Evolutionary conservation across 23 tunicate species (phyloP).

Genomic region (Styela clava): DNA sequence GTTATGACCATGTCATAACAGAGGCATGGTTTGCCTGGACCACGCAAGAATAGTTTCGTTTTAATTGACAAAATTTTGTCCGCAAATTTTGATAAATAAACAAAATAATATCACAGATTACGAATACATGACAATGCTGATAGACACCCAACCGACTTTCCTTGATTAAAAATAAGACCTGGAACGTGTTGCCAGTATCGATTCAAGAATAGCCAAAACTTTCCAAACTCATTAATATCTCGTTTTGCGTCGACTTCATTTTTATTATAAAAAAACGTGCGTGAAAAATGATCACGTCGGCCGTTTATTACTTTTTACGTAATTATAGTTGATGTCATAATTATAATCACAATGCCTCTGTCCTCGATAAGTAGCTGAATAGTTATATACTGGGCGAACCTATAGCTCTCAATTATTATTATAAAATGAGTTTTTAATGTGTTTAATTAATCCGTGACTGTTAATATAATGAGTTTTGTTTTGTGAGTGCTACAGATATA

Average conservation of each 20-base stretch:
- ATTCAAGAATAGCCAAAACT: background rate
- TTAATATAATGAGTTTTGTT: too few species aligned
- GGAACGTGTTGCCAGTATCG: background rate
- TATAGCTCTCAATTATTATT: too few species aligned
- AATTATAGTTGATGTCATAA: background rate
- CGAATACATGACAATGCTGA: background rate
- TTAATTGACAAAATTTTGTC: too few species aligned
- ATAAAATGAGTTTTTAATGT: too few species aligned
- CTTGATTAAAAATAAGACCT: background rate
- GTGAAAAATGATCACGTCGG: background rate
- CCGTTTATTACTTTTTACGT: background rate
- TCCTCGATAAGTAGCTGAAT: too few species aligned
- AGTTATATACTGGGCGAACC: too few species aligned
- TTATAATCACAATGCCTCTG: background rate
- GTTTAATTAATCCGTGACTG: too few species aligned
- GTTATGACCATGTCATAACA: too few species aligned
- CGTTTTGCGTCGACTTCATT: background rate
- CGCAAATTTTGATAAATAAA: too few species aligned
- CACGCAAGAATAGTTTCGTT: too few species aligned
- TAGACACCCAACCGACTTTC: background rate
- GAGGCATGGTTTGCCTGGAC: too few species aligned
- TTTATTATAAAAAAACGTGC: background rate
- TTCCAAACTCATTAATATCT: background rate
- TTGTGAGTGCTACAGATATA: too few species aligned
- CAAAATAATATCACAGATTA: background rate